Base-by-base conservation (phyloP, 2,888 invertebrate species). In the Cosmopolites sordidus region DNA sequence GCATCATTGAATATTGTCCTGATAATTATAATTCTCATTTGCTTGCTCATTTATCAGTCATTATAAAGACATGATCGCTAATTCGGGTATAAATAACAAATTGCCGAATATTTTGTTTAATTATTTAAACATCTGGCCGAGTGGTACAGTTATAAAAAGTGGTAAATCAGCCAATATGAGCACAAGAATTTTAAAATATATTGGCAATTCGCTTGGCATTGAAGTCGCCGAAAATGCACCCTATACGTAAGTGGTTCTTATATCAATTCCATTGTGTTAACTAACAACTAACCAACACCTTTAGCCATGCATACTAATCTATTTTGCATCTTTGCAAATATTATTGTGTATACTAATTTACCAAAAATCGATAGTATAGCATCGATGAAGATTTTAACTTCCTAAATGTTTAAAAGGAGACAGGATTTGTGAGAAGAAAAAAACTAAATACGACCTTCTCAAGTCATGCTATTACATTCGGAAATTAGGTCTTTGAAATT, bases 1-100 rank as follows among this genome's bases (percentile, higher is more conserved):
- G 22, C 18, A 43, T 12, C 43, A 22, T 47, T 33, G 27, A 41
- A 47, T 39, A 29, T 40, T 12, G 9, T n/a, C 1, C 8, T 1
- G 50, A 50, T 50, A 44, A 50, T 14, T 18, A 38, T 27, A 43
- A 43, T 41, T 49, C 29, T 27, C 16, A 12, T 39, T 17, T 16
- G 1, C 27, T 39, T 33, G 16, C 12, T 38, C 9, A 18, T 39
- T 50, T 56, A 56, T 47, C 44, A 17, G 42, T 33, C 42, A 40
- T 43, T 33, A 16, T 18, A 33, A 53, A 54, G 48, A 48, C 51
- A 57, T 51, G 54, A 54, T 54, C 42, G 41, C 43, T 3, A 50
- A 30, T 45, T 53, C 30, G 42, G 33, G 51, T 58, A 58, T 58
- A 51, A 51, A 51, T 56, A 44, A 22, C 42, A 56, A 49, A 27